Base-by-base conservation (phyloP, 2,888 invertebrate species). In the Cerastis rubricosa region DNA sequence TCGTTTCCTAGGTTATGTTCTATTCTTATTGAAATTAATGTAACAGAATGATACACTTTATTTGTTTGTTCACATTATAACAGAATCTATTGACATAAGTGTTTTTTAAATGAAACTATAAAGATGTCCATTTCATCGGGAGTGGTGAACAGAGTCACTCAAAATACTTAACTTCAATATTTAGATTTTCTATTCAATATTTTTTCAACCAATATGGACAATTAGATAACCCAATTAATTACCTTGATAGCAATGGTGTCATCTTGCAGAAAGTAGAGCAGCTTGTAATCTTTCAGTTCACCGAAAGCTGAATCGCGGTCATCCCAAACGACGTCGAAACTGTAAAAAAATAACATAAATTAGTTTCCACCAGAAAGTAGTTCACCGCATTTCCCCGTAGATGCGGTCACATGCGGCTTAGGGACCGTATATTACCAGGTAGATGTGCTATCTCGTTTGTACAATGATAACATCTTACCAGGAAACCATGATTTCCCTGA, bases 251-350 rank as follows among this genome's bases (percentile, higher is more conserved):
- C 97, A 71, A 99, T 97, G 0, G 98, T 98, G 91, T 99, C 98
- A 90, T 99, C 98, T 72, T 98, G 97, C 40, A 99, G 95, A 92
- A 98, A 98, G 93, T 98, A 99, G 89, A 98, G 96, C 74, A 99
- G 93, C 88, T 98, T 97, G 92, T 98, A 98, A 92, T 97, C 95
- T 75, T 95, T 94, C n/a, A 97, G 91, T 85, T 97, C 97, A 0
- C 97, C 97, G 80, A 94, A 95, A 80, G 97, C 97, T 0, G 96
- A 94, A 80, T 97, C 97, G 54, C 98, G 97, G 85, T 98, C 97
- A 89, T 98, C 97, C 97, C 98, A 98, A 9, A 97, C 96, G 22
- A 97, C 97, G 84, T 97, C 97, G 91, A 98, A 98, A 81, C 97
- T 97, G 87, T 64, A 90, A 88, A 84, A 82, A 78, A 72, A 70